Base-by-base conservation (phyloP, 2,888 invertebrate genomes). In the Magallana nippona region DNA sequence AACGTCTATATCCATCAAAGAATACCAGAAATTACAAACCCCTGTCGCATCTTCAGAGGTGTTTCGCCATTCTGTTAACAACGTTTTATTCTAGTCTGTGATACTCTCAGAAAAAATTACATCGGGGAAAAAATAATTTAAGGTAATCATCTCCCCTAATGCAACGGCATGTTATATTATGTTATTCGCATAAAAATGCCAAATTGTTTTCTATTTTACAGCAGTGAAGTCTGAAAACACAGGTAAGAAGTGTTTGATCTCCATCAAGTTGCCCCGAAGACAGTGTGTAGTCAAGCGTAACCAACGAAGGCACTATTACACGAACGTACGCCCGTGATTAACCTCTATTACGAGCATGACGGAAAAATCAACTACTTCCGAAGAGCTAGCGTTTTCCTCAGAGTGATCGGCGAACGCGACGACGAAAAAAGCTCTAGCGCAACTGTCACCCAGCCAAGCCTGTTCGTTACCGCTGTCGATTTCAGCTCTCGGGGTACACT, bases 191-290 rank as follows among this genome's bases (percentile, higher is more conserved):
- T 71, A 71, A 71, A 71, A 71, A 71, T 71, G 71, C 71, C 71
- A 71, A 71, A 71, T 71, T 71, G 22, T 71, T 71, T 71, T 71
- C 27, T 71, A 32, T 71, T 71, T 71, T 71, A 71, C 71, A 71
- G 71, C 71, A 71, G 71, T 71, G 32, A 71, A 71, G 71, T 71
- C 71, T 71, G 71, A 71, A 71, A 71, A 71, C 71, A 71, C 71
- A 71, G 71, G 71, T 71, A 71, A 71, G 13, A 71, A 71, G 27
- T 71, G 32, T 71, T 71, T 71, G 71, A 71, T 71, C 71, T 71
- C 71, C 71, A 71, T 22, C 71, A 71, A 71, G 71, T 71, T 71
- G 71, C 71, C 71, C 71, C 32, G 27, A 71, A 71, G 71, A 71
- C 71, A 71, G 71, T 15, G 15, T 2, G 71, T 32, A 71, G 71